Conservation (phyloP, 1,140 invertebrate species). For the Eueides isabella region DNA sequence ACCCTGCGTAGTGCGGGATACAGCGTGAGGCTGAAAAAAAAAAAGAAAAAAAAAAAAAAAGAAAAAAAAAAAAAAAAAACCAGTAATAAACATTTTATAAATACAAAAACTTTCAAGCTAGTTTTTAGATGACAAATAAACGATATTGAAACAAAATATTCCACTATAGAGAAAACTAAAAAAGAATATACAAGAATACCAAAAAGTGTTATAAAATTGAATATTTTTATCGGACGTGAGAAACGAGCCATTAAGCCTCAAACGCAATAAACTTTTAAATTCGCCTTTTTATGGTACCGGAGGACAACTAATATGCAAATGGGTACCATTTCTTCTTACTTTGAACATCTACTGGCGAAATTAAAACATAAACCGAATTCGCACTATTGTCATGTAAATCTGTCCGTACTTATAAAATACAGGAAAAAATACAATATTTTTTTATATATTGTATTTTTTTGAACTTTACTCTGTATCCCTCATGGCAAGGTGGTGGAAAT, state of each 20-base stretch:
- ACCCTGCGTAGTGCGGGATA: too few relatives aligned
- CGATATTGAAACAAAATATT: background rate
- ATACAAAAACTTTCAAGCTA: too few relatives aligned
- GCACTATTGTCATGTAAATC: slow-evolving; percentile 73
- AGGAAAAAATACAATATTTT: background rate
- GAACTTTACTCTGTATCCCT: background rate
- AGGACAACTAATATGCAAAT: slow-evolving; percentile 68
- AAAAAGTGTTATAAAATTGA: background rate
- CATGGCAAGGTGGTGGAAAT: background rate
- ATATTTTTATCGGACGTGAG: slow-evolving; percentile 42
- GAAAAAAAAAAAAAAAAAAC: too few relatives aligned
- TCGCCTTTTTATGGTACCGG: slow-evolving; percentile 56
- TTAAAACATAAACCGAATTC: slow-evolving; percentile 69
- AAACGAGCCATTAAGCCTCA: slow-evolving; percentile 53
- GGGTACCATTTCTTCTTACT: slow-evolving; percentile 55
- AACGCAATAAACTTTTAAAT: slow-evolving; percentile 56
- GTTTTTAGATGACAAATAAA: too few relatives aligned
- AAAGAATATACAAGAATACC: background rate
- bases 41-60: too few relatives aligned
- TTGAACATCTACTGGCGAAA: slow-evolving; percentile 69
- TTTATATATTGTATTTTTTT: background rate
- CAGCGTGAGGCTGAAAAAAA: too few relatives aligned
- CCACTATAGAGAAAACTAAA: background rate
- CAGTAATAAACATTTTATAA: too few relatives aligned
- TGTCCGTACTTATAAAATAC: slow-evolving; percentile 24